A percentile compares a stretch with the other conserved stretches of the same genome.
phyloP scores from a whole-genome alignment of 1,140 invertebrate genomes.

The Phenacoccus solenopsis region DNA sequence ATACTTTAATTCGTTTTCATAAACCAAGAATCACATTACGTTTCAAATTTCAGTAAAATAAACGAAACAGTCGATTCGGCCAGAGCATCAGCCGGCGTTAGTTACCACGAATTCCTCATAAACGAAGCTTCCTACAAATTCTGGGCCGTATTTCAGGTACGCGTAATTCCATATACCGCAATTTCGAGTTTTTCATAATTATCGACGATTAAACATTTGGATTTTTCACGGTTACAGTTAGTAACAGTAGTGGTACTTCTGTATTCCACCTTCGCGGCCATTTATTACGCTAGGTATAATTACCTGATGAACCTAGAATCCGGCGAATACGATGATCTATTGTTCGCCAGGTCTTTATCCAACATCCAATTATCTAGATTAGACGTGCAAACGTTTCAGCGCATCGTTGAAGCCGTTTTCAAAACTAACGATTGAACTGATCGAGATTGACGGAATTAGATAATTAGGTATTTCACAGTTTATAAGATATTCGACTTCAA shows the following conservation, averaged over 20 bases:
- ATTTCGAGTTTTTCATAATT: background rate
- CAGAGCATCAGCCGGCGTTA: conserved; percentile 26
- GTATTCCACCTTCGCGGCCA: conserved; percentile 66
- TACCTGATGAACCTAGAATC: conserved; percentile 50
- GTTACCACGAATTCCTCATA: conserved; percentile 71
- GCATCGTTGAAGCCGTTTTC: conserved; percentile 35
- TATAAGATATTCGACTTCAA: too few relatives aligned
- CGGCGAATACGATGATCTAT: conserved; percentile 38
- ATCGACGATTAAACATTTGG: background rate
- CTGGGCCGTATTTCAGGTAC: conserved; percentile 69
- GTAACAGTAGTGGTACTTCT: conserved; percentile 60
- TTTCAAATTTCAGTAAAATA: background rate
- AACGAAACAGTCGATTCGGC: background rate
- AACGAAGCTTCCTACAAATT: conserved; percentile 76
- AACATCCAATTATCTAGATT: conserved; percentile 27
- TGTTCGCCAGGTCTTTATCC: conserved; percentile 20
- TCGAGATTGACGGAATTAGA: background rate
- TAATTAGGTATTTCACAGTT: background rate
- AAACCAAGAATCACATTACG: too few relatives aligned
- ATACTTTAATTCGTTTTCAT: too few relatives aligned
- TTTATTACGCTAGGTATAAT: conserved; percentile 75
- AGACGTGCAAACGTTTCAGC: conserved; percentile 32
- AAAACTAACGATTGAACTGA: conserved; percentile 12
- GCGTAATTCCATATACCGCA: background rate
- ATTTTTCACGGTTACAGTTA: conserved; percentile 42